Evolutionary conservation across 2,888 invertebrate species (phyloP).

Genomic region (Trachelus stipa): DNA sequence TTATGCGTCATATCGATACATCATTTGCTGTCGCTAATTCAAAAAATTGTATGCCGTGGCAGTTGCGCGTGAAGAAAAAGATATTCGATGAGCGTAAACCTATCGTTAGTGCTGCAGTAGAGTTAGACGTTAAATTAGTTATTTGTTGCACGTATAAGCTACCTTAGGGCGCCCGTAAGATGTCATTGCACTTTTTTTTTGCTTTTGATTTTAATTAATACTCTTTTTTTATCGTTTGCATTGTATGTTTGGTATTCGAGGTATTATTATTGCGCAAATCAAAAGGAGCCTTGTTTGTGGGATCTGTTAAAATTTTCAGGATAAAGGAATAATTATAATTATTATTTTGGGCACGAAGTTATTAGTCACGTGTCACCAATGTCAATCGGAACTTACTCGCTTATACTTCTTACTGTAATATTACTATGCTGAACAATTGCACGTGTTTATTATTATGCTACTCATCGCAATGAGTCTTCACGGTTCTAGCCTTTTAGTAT

Average conservation of each 20-base stretch:
- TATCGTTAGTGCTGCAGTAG: neutral
- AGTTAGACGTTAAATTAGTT: neutral
- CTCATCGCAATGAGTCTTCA: neutral
- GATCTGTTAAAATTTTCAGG: neutral
- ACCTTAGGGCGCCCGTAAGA: neutral
- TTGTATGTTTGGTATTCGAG: neutral
- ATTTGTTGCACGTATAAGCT: neutral
- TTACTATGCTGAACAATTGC: neutral
- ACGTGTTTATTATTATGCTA: neutral
- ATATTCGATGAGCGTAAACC: neutral
- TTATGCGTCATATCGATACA: neutral
- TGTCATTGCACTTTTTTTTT: neutral
- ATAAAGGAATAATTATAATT: neutral
- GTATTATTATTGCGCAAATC: neutral
- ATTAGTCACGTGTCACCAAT: too few relatives aligned
- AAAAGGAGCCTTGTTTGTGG: neutral
- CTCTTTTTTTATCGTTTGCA: neutral
- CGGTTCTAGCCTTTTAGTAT: neutral
- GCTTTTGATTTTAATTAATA: neutral
- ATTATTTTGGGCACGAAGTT: neutral
- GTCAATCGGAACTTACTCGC: neutral
- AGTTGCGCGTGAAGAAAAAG: neutral
- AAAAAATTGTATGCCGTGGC: neutral
- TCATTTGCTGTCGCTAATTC: neutral
- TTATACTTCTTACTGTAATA: neutral